Conservation (phyloP, 2,113 vertebrate species). For the Anoplopoma fimbria region DNA sequence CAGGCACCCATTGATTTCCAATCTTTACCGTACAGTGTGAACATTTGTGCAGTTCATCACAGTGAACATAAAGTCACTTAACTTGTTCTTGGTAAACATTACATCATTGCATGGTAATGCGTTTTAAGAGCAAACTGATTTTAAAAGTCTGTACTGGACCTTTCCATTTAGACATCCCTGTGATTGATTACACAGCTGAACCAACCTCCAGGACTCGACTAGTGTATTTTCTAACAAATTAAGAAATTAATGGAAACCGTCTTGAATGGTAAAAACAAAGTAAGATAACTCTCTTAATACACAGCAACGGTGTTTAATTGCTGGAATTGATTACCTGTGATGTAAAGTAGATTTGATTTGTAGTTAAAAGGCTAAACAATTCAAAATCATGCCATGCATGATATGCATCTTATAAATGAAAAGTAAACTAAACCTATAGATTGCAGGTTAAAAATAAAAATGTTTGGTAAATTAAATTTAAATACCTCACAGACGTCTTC, state of each 20-base stretch:
- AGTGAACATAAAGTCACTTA: not conserved
- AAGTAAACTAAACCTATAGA: accelerated
- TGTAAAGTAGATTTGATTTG: not conserved
- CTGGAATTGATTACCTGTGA: not conserved
- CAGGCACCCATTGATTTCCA: not conserved
- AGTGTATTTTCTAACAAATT: too few relatives aligned
- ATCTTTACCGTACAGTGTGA: not conserved
- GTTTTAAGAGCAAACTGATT: not conserved
- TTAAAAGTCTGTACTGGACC: not conserved
- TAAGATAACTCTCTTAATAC: not conserved
- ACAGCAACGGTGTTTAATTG: not conserved
- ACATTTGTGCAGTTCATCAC: not conserved
- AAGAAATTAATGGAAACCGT: too few relatives aligned
- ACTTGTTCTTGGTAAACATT: not conserved
- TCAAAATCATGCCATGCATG: not conserved
- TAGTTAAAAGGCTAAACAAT: not conserved
- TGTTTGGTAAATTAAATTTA: not conserved
- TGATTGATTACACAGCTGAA: too few relatives aligned
- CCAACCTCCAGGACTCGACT: too few relatives aligned
- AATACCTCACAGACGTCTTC: conserved; percentile 81
- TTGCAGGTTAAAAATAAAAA: not conserved
- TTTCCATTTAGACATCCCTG: too few relatives aligned
- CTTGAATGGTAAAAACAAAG: too few relatives aligned
- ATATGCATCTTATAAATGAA: not conserved
- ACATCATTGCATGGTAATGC: too few relatives aligned